Conservation (phyloP, 2,888 invertebrate genomes). For the Phaedon cochleariae region DNA sequence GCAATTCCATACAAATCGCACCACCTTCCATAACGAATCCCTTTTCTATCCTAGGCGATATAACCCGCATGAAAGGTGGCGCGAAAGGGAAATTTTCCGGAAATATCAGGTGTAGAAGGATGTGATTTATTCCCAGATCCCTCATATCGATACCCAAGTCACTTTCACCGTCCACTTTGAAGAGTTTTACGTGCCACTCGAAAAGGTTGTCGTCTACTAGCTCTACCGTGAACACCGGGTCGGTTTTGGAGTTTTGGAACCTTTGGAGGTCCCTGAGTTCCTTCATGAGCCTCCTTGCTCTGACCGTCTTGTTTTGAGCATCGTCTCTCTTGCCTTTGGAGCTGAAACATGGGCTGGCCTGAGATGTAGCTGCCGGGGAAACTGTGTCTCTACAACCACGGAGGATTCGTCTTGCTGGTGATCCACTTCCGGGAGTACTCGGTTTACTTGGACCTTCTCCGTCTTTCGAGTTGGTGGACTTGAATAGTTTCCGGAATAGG, state of each 20-base stretch:
- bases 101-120: slow-evolving; percentile 81
- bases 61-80: slow-evolving; percentile 80
- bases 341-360: slow-evolving; percentile 56
- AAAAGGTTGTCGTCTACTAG: slow-evolving; percentile 86
- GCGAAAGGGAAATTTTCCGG: slow-evolving; percentile 91
- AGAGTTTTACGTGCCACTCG: slow-evolving; percentile 87
- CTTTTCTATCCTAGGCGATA: slow-evolving; percentile 70
- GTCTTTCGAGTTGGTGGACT: slow-evolving; percentile 72
- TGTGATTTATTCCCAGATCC: slow-evolving; percentile 77
- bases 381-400: slow-evolving; percentile 58
- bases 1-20: slow-evolving; percentile 88
- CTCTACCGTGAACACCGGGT: slow-evolving; percentile 83
- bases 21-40: slow-evolving; percentile 93
- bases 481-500: slow-evolving; percentile 81
- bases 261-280: slow-evolving; percentile 83
- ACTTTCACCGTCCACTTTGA: slow-evolving; percentile 84
- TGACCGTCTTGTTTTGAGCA: slow-evolving; percentile 70
- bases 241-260: slow-evolving; percentile 72
- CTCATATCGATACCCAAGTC: slow-evolving; percentile 83
- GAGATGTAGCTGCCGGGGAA: slow-evolving; percentile 57
- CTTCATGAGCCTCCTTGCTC: slow-evolving; percentile 85
- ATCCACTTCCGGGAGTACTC: slow-evolving; percentile 60
- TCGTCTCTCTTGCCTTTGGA: slow-evolving; percentile 47
- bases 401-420: slow-evolving; percentile 54
- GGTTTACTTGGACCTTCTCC: slow-evolving; percentile 65